phyloP scores from a whole-genome alignment of 2,888 invertebrate species.

The Opisthograptis luteolata region DNA sequence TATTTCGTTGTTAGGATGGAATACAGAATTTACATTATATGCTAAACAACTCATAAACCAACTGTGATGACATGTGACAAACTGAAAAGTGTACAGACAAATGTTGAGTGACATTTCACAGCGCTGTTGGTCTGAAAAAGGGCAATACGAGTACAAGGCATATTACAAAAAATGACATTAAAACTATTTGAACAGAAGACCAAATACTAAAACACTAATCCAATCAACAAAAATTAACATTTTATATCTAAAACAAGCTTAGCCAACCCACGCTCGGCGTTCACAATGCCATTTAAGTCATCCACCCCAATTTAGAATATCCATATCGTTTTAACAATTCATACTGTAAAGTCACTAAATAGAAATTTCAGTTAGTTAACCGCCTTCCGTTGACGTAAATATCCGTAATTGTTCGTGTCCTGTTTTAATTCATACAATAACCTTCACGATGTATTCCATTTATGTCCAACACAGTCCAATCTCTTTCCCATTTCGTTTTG shows the following conservation, averaged over 20 bases:
- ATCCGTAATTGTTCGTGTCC: conserved; percentile 44
- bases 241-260: background rate
- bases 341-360: conserved; percentile 25
- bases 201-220: too few relatives aligned
- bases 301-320: conserved; percentile 22
- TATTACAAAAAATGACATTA: too few relatives aligned
- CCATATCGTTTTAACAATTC: conserved; percentile 24
- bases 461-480: background rate
- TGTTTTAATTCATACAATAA: conserved; percentile 40
- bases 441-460: conserved; percentile 26
- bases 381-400: conserved; percentile 46
- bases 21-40: too few relatives aligned
- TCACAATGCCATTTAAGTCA: conserved; percentile 2
- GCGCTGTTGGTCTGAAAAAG: too few relatives aligned
- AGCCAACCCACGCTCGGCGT: background rate
- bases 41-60: too few relatives aligned
- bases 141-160: too few relatives aligned
- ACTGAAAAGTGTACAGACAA: too few relatives aligned
- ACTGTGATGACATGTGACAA: too few relatives aligned
- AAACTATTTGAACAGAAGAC: too few relatives aligned
- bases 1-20: too few relatives aligned
- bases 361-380: conserved; percentile 36
- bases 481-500: conserved; percentile 16
- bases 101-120: too few relatives aligned
- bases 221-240: background rate